Conservation (phyloP, 1,140 invertebrate genomes). For the Temnothorax nylanderi region DNA sequence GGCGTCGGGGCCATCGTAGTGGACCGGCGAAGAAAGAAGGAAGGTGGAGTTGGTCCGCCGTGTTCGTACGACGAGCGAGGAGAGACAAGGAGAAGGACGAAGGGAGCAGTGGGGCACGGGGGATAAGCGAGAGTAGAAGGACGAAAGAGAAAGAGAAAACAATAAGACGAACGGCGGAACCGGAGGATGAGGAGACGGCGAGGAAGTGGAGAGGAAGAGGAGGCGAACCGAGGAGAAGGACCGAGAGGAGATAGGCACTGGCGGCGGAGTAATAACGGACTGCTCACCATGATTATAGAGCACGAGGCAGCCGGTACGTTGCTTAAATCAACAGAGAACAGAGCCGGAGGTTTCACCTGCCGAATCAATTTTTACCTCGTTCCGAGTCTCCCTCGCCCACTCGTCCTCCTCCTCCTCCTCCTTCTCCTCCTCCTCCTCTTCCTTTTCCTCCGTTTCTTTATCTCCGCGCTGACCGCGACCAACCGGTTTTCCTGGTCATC, state of each 20-base stretch:
- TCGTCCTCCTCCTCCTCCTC: conserved; percentile 25
- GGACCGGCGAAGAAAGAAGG: conserved; percentile 40
- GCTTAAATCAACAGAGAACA: conserved; percentile 79
- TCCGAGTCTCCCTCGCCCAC: conserved; percentile 61
- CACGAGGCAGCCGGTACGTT: conserved; percentile 76
- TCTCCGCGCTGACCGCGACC: not conserved
- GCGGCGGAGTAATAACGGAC: conserved; percentile 77
- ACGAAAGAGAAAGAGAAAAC: conserved; percentile 59
- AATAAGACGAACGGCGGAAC: conserved; percentile 50
- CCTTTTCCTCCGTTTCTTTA: conserved; percentile 35
- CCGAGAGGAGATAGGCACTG: conserved; percentile 67
- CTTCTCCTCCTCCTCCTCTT: conserved; percentile 14
- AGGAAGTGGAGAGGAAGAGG: not conserved
- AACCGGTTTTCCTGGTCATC: conserved; percentile 40
- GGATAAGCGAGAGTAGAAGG: conserved; percentile 14
- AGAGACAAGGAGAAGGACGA: not conserved
- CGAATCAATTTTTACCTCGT: conserved; percentile 78
- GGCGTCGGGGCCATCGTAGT: conserved; percentile 47
- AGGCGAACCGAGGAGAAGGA: not conserved
- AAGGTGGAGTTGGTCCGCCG: conserved; percentile 7
- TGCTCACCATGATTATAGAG: conserved; percentile 77
- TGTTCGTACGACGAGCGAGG: not conserved
- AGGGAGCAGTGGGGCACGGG: not conserved
- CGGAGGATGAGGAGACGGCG: not conserved
- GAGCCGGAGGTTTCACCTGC: conserved; percentile 78